These are phyloP conservation scores for Chaetodon trifasciatus DNA, from an alignment of 2,797 vertebrate species.

Conservation along the genomic window DNA sequence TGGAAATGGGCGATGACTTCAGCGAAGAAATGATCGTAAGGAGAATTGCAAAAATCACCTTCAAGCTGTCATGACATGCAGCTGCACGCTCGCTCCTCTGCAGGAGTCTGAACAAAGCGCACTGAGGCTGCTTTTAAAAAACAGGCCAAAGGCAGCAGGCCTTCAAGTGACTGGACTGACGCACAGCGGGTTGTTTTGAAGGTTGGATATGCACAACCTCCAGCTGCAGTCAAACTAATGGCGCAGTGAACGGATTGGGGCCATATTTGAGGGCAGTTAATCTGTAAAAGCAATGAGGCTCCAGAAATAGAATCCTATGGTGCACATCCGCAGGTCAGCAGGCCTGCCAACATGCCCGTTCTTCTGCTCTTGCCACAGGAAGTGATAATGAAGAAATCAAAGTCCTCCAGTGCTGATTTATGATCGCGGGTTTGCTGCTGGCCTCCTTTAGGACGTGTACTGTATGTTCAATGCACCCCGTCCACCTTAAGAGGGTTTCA, in stretches of 20 bases:
- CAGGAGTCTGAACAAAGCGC: conserved; percentile 19
- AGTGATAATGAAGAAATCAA: conserved; percentile 71
- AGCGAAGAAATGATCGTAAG: conserved; percentile 1
- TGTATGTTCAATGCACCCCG: conserved; percentile 70
- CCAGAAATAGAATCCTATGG: conserved; percentile 74
- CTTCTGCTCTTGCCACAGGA: conserved; percentile 56
- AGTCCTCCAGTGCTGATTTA: conserved; percentile 73
- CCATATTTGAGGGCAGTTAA: conserved; percentile 74
- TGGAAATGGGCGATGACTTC: conserved; percentile 26
- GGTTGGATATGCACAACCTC: conserved; percentile 56
- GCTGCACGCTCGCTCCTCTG: conserved; percentile 5
- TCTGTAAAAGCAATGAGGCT: conserved; percentile 71
- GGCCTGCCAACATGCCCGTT: conserved; percentile 44
- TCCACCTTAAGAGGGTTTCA: conserved; percentile 52
- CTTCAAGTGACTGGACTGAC: conserved; percentile 41
- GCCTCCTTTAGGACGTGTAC: conserved; percentile 62
- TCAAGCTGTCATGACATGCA: conserved; percentile 15
- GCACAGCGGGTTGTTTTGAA: conserved; percentile 34
- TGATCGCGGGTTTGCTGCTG: conserved; percentile 33
- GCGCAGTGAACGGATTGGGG: conserved; percentile 61
- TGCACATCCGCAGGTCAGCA: conserved; percentile 52
- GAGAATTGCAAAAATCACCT: conserved; percentile 14
- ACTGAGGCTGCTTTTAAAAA: conserved; percentile 26
- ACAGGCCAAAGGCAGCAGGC: conserved; percentile 19
- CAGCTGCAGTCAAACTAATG: conserved; percentile 60